Percentiles rank a stretch among this genome's conserved stretches.
These are phyloP conservation scores for Macrochelys suwanniensis DNA, from an alignment of 2,797 vertebrate genomes.

Conservation along the genomic window DNA sequence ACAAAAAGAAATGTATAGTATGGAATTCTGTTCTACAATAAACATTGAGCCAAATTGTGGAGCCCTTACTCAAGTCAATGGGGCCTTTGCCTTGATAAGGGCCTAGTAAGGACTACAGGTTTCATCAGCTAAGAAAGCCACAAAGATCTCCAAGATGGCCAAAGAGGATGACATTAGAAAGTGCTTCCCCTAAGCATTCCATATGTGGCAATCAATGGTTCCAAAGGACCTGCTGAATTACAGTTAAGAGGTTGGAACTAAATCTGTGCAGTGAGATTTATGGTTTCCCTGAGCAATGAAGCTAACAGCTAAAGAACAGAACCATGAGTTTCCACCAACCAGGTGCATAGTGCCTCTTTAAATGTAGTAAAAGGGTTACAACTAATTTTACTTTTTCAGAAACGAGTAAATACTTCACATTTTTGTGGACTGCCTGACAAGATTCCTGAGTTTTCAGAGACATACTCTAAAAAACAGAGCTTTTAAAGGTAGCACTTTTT, in stretches of 20 bases:
- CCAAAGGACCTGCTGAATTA: not conserved
- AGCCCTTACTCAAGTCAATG: not conserved
- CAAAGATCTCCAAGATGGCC: not conserved
- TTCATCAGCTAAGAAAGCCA: not conserved
- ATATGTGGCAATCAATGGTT: not conserved
- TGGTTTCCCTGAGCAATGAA: conserved; percentile 41
- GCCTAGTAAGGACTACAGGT: not conserved
- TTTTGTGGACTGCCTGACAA: not conserved
- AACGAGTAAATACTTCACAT: not conserved
- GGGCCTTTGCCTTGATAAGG: not conserved
- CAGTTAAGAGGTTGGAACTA: conserved; percentile 46
- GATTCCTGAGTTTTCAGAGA: not conserved
- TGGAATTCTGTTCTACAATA: not conserved
- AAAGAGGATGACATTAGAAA: not conserved
- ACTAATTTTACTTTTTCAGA: not conserved
- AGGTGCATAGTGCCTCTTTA: not conserved
- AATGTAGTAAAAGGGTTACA: not conserved
- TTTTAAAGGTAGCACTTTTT: not conserved
- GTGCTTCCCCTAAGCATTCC: not conserved
- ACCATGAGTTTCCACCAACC: not conserved
- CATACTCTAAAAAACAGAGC: not conserved
- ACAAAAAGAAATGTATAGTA: not conserved
- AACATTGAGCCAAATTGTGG: not conserved
- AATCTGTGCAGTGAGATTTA: conserved; percentile 38
- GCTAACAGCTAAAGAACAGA: conserved; percentile 39